phyloP scores from a whole-genome alignment of 37 sponge, comb jelly and placozoan genomes.

The Spongilla lacustris region DNA sequence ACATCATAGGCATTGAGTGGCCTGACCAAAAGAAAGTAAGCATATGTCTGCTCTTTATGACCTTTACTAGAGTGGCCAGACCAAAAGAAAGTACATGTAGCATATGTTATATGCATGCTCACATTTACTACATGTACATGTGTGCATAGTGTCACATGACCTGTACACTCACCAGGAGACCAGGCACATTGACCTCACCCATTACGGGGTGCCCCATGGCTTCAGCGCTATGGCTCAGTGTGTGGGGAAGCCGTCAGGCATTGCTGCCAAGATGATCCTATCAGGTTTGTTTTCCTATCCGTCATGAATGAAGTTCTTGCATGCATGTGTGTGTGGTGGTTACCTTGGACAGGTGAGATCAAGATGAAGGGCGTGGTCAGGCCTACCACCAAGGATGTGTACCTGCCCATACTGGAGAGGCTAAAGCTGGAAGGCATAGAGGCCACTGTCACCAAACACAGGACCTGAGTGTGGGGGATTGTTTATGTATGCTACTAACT shows the following conservation, averaged over 20 bases:
- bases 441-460: constrained; percentile 3
- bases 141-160: too few relatives aligned
- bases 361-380: constrained; percentile 67
- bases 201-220: constrained; percentile 71
- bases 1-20: constrained; percentile 68
- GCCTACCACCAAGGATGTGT: constrained; percentile 78
- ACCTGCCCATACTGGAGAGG: constrained; percentile 71
- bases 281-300: constrained; percentile 28
- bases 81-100: too few relatives aligned
- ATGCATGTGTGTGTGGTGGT: too few relatives aligned
- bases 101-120: too few relatives aligned
- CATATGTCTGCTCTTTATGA: neutral
- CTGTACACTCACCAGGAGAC: constrained; percentile 34
- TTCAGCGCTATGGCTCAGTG: constrained; percentile 89
- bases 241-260: constrained; percentile 91
- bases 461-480: too few relatives aligned
- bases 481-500: too few relatives aligned
- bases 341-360: too few relatives aligned
- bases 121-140: too few relatives aligned
- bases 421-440: constrained; percentile 70
- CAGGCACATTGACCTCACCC: constrained; percentile 54
- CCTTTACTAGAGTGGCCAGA: too few relatives aligned
- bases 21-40: constrained; percentile 44
- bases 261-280: constrained; percentile 85
- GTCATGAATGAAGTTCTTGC: neutral